phyloP scores from a whole-genome alignment of 2,113 vertebrate genomes.

The Parus major region DNA sequence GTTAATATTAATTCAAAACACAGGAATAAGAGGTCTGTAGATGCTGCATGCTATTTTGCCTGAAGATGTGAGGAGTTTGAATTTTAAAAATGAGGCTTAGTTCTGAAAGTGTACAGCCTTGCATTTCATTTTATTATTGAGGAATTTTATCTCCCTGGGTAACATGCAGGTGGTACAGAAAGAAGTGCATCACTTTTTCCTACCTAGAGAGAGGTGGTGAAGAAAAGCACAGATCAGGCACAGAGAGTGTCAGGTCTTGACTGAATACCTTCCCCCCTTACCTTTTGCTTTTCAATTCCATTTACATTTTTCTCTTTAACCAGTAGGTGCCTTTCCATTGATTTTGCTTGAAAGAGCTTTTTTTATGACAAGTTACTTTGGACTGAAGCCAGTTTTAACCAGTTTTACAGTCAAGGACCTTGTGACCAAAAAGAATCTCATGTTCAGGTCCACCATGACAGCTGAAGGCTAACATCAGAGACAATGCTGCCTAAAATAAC shows the following conservation, averaged over 20 bases:
- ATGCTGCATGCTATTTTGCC: background rate
- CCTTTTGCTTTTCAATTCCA: background rate
- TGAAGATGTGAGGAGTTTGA: background rate
- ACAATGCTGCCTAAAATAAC: background rate
- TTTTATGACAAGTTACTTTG: background rate
- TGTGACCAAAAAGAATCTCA: background rate
- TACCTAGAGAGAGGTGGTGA: background rate
- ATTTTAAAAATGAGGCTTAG: background rate
- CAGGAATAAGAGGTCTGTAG: background rate
- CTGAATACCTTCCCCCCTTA: background rate
- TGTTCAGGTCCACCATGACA: background rate
- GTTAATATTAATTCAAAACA: slow-evolving; percentile 1
- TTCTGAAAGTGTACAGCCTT: background rate
- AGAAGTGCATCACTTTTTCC: background rate
- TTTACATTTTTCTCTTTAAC: background rate
- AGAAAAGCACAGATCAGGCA: background rate
- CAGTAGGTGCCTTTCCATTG: background rate
- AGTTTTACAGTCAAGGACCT: background rate
- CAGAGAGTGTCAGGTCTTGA: background rate
- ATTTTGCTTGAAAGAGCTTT: background rate
- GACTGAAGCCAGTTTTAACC: background rate
- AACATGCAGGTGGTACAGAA: background rate
- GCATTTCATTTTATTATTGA: background rate
- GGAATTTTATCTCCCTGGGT: background rate
- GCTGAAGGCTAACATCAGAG: background rate